Evolutionary conservation across 2,797 vertebrate genomes (phyloP), one percentile per base, ranked within the genome.

Genomic region (Sphaeramia orbicularis): DNA sequence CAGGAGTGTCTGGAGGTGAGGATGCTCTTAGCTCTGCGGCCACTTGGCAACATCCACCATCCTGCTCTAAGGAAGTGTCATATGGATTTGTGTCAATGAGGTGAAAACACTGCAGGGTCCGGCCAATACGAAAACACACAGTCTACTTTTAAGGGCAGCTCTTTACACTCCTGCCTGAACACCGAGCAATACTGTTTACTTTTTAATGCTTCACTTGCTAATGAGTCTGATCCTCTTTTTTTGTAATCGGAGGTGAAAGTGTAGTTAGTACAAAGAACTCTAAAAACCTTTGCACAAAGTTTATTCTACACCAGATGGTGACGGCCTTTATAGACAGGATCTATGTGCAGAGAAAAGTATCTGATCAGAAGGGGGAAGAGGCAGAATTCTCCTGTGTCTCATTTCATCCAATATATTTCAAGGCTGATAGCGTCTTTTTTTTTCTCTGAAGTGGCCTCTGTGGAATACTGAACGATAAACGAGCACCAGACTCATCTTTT

Each of bases 361-460:
- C 73, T 71, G 78, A 90, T 86, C 83, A 83, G 81, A 88, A 77
- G 56, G 65, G 80, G 66, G 35, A 74, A 57, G 67, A 82, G 76
- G 59, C 56, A 74, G 76, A 80, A 80, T 84, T 83, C 90, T 86
- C 85, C 52, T 18, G 80, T 71, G 87, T 79, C 80, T 89, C 85
- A 82, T 93, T 91, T 81, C 68, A 75, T 76, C 80, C 86, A 87
- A 90, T 93, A 90, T 83, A 88, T 91, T 87, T 91, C 84, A 86
- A 71, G 74, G 85, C 71, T 58, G 76, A 85, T 86, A 73, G 65
- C 52, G 74, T 76, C 63, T 73, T 82, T 21, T 71, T 51, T 44
- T 77, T 15, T 78, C 73, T 78, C 24, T 70, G 21, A 43, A 62
- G 67, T 47, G 66, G 48, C 59, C 83, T 78, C 72, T 42, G 14